Percentiles rank a stretch among this genome's conserved stretches.
Evolutionary conservation across 2,797 vertebrate genomes (phyloP).

Genomic region (Denticeps clupeoides): DNA sequence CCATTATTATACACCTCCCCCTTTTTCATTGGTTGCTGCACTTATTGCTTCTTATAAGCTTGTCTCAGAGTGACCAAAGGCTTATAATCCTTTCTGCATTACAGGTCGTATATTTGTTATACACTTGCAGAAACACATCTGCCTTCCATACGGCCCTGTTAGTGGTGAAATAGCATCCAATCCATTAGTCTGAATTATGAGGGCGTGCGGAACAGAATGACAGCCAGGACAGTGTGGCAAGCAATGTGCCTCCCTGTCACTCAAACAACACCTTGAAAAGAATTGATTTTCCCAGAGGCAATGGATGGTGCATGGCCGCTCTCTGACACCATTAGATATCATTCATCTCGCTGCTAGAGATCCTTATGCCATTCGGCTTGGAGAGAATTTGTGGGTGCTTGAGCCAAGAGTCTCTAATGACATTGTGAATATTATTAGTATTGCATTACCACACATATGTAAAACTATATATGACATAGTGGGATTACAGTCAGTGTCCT

Average conservation of each 20-base stretch:
- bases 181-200: constrained; percentile 32
- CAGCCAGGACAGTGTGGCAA: constrained; percentile 10
- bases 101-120: constrained; percentile 12
- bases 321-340: not conserved
- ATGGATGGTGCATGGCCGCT: not conserved
- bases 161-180: constrained; percentile 18
- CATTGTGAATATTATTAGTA: no score
- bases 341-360: not conserved
- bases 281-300: constrained; percentile 37
- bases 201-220: constrained; percentile 13
- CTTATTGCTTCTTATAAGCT: not conserved
- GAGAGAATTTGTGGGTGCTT: no score
- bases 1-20: no score
- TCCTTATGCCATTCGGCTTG: no score
- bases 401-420: no score
- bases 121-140: constrained; percentile 13
- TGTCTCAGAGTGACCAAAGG: not conserved
- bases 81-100: constrained; percentile 16
- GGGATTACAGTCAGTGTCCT: no score
- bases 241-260: constrained; percentile 33
- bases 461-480: no score
- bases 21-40: no score
- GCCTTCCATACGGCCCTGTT: constrained; percentile 20
- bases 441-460: no score
- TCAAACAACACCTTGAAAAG: constrained; percentile 36